Base-by-base conservation (phyloP, 2,888 invertebrate genomes). In the Zaprionus lineosus region DNA sequence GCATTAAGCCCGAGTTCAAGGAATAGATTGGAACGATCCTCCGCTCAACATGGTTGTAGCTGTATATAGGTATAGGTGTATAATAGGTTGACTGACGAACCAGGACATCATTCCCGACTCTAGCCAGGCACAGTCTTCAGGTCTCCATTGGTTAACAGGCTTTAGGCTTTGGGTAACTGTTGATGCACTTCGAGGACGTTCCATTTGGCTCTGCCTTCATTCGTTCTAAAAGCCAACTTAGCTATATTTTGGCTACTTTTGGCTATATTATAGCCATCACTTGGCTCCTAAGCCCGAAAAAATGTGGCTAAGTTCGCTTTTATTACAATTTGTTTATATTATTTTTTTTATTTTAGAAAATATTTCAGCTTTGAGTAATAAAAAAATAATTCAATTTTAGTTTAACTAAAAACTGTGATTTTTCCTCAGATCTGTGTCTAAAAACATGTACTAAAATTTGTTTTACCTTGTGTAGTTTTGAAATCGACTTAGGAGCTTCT, bases 371-470 rank as follows among this genome's bases (percentile, higher is more conserved):
- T 47, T 7, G 36, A 29, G n/a, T 3, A 62, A 47, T 37, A 57
- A 53, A 46, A 15, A 64, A 69, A 56, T 37, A 37, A 46, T 14
- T 51, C 39, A 15, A 68, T 41, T 64, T 84, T 78, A 81, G 83
- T 82, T 78, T 24, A 68, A 86, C 86, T 81, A 78, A 81, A 47
- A 59, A 56, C 81, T 81, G 81, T 81, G 81, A 81, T 81, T 74
- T 73, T 86, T 74, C 28, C 29, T 58, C 55, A 77, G 55, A 37
- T 36, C 41, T 29, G 26, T 12, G 21, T 29, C 19, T 29, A 21
- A 40, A 43, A 6, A 24, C 47, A 59, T 43, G 41, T 51, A 56
- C 11, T 37, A 2, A 15, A 39, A 40, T 12, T 7, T 33, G 19
- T 9, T 33, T 8, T 1, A 24, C 2, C n/a, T 24, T 7, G n/a